Evolutionary conservation across 1,140 invertebrate genomes (phyloP), one percentile per base, ranked within the genome.

Genomic region (Drosophila orena): DNA sequence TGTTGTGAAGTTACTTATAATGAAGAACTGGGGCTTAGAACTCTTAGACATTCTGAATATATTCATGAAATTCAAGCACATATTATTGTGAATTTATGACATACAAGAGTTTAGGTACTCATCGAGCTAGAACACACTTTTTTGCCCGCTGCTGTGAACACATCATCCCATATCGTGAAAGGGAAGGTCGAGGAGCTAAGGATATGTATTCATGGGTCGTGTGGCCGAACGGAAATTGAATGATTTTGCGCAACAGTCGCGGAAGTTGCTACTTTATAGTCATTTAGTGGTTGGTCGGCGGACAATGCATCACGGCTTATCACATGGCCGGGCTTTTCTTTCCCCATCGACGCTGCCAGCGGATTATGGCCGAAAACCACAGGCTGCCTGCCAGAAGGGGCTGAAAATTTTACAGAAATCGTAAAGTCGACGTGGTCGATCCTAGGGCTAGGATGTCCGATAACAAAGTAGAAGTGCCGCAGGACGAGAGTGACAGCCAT

Each of bases 191-290:
- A 40, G 56, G 42, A 14, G 20, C 24, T 22, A 35, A 64, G 58
- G 61, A 65, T 37, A 60, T 37, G 42, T 50, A 50, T 68, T 66
- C 60, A 65, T 56, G 52, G 68, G 75, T 84, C 66, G 86, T 81
- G 81, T 90, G 86, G 66, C 73, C 54, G 49, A 90, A 83, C 88
- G 88, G 88, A 91, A 91, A 91, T 91, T 91, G 88, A 91, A 91
- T 91, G 88, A 91, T 91, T 91, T 91, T 91, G 89, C 79, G 88
- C 88, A 91, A 91, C 77, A 91, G 84, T 79, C 75, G 79, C 88
- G 88, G 88, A 91, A 91, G 88, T 91, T 84, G 89, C 88, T 91
- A 84, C 80, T 91, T 91, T 91, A 91, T 89, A 91, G 88, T 91
- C 88, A 90, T 91, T 91, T 91, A 88, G 88, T 91, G 88, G 88